Percentiles rank a stretch among this genome's conserved stretches.
Conservation (phyloP, 2,797 vertebrate genomes). For the Pseudochromis fuscus region DNA sequence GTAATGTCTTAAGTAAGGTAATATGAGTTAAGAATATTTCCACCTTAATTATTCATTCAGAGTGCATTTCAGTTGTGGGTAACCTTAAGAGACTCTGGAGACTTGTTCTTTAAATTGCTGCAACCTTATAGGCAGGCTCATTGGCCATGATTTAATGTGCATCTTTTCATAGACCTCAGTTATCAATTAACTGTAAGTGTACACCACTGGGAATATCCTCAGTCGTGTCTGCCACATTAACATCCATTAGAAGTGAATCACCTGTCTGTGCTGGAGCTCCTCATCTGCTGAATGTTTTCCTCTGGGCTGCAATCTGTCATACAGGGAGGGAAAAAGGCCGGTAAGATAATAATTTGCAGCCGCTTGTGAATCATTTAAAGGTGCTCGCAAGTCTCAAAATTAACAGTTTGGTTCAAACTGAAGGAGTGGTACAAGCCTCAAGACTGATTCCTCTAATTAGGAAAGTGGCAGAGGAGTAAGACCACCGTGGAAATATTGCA, state of each 20-base stretch:
- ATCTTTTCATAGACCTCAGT: constrained; percentile 81
- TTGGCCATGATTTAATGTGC: constrained; percentile 79
- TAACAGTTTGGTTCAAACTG: constrained; percentile 35
- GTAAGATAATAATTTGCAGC: constrained; percentile 51
- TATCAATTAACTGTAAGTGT: constrained; percentile 82
- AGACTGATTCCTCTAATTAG: constrained; percentile 49
- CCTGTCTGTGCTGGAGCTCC: constrained; percentile 67
- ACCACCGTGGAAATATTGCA: constrained; percentile 22
- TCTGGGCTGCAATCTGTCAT: constrained; percentile 70
- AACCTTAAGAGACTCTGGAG: constrained; percentile 75
- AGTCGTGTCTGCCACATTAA: constrained; percentile 73
- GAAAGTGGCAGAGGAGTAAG: constrained; percentile 16
- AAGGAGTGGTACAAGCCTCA: constrained; percentile 13
- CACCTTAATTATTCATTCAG: constrained; percentile 74
- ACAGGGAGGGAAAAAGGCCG: constrained; percentile 29
- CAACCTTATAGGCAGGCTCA: constrained; percentile 76
- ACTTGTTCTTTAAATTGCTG: constrained; percentile 76
- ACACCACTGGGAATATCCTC: constrained; percentile 77
- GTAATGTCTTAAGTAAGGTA: constrained; percentile 59
- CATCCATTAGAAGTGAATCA: constrained; percentile 80
- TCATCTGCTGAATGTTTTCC: constrained; percentile 65
- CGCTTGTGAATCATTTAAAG: constrained; percentile 48
- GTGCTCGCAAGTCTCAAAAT: constrained; percentile 47
- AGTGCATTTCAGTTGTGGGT: constrained; percentile 69
- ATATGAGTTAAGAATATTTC: constrained; percentile 66